Conservation (phyloP, 2,113 vertebrate species). For the Pelodiscus sinensis region DNA sequence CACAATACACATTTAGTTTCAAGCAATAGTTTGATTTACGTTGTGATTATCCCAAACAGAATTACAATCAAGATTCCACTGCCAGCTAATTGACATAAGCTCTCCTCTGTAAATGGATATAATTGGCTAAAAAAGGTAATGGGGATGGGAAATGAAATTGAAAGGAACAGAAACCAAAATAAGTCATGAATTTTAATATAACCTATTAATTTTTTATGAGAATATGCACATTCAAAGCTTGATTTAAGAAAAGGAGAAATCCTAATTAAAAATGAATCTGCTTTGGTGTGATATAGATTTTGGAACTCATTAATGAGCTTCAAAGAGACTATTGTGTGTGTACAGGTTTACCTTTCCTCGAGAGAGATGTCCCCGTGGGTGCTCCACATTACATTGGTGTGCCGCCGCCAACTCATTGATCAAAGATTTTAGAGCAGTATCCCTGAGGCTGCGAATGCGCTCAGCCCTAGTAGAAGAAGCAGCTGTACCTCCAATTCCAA, state of each 20-base stretch:
- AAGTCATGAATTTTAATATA: constrained; percentile 14
- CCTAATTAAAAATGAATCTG: not conserved
- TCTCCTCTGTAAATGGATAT: not conserved
- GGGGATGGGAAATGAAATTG: not conserved
- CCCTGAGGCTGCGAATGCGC: no score
- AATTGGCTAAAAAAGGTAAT: not conserved
- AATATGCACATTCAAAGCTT: not conserved
- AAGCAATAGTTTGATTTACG: not conserved
- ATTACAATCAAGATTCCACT: not conserved
- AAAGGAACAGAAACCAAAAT: not conserved
- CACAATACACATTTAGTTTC: not conserved
- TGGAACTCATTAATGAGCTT: not conserved
- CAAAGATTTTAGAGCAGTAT: no score
- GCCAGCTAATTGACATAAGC: not conserved
- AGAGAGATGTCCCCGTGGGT: no score
- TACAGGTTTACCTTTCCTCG: not conserved
- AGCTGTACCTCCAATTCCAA: no score
- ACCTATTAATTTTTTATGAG: not conserved
- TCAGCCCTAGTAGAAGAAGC: no score
- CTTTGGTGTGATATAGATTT: not conserved
- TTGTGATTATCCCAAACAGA: not conserved
- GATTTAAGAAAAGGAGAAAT: not conserved
- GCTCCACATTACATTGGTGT: no score
- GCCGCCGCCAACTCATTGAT: no score
- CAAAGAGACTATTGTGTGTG: not conserved